A percentile compares a stretch with the other conserved stretches of the same genome.
These are phyloP conservation scores for Lepus timidus DNA, from an alignment of 2,113 vertebrate genomes.

Conservation along the genomic window DNA sequence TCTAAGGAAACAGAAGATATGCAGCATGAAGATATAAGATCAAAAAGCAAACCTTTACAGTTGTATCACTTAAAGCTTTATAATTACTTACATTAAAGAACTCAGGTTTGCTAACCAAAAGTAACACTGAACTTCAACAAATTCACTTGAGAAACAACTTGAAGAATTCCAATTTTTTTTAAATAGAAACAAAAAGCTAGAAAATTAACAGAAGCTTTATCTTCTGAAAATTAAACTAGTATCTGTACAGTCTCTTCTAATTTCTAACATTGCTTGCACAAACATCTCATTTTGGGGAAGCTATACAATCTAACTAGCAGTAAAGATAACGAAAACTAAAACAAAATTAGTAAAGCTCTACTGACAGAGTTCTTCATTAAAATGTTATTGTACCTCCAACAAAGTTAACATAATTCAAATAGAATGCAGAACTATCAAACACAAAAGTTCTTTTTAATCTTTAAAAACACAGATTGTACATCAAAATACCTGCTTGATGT, in stretches of 20 bases:
- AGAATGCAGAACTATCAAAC: conserved; percentile 61
- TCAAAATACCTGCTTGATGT: conserved; percentile 95
- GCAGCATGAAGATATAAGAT: background rate
- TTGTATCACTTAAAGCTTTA: conserved; percentile 13
- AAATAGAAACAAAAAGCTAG: conserved; percentile 28
- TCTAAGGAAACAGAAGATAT: background rate
- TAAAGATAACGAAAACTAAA: conserved; percentile 43
- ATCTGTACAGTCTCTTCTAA: conserved; percentile 11
- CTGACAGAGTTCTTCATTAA: background rate
- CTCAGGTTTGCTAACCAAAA: conserved; percentile 6
- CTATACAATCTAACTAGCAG: background rate
- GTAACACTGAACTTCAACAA: conserved; percentile 25
- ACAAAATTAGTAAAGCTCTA: background rate
- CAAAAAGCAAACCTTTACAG: conserved; percentile 29
- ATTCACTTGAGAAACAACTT: conserved; percentile 45
- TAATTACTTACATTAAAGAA: conserved; percentile 17
- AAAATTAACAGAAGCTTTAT: conserved; percentile 23
- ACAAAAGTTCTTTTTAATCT: background rate
- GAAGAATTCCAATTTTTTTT: conserved; percentile 24
- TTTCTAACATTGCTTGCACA: background rate
- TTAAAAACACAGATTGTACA: background rate
- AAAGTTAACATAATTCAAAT: conserved; percentile 47
- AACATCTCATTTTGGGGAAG: background rate
- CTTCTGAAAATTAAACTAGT: conserved; percentile 5
- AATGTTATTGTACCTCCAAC: conserved; percentile 46